A percentile compares a stretch with the other conserved stretches of the same genome.
Evolutionary conservation across 2,113 vertebrate genomes (phyloP).

Genomic region (Galbula dea): DNA sequence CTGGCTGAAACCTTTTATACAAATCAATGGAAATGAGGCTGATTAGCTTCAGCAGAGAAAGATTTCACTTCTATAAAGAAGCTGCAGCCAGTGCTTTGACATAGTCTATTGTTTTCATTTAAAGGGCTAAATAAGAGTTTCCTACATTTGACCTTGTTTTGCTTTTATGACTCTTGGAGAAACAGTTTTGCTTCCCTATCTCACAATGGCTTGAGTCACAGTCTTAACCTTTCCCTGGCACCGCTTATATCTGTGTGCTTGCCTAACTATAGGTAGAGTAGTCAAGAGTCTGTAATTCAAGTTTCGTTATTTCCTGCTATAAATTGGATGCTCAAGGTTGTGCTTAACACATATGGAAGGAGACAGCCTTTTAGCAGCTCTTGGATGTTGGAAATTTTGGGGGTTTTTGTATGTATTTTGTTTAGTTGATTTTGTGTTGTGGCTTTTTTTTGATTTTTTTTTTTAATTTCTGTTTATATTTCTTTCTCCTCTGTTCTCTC

Average conservation of each 20-base stretch:
- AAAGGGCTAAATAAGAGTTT: background rate
- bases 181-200: background rate
- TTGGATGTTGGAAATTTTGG: background rate
- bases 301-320: background rate
- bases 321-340: background rate
- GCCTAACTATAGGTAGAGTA: background rate
- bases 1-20: background rate
- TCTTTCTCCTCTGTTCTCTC: background rate
- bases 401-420: background rate
- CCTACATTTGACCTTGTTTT: background rate
- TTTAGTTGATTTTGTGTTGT: background rate
- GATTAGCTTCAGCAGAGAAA: background rate
- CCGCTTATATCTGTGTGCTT: background rate
- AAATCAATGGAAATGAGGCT: background rate
- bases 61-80: background rate
- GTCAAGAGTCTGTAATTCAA: background rate
- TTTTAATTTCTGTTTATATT: background rate
- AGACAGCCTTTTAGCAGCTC: background rate
- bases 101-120: background rate
- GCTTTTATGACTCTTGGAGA: background rate
- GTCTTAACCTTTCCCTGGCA: background rate
- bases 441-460: background rate
- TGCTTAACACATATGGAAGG: background rate
- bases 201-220: conserved; percentile 5
- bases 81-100: background rate